phyloP scores from a whole-genome alignment of 2,888 invertebrate genomes.

The Drosophila bunnanda region DNA sequence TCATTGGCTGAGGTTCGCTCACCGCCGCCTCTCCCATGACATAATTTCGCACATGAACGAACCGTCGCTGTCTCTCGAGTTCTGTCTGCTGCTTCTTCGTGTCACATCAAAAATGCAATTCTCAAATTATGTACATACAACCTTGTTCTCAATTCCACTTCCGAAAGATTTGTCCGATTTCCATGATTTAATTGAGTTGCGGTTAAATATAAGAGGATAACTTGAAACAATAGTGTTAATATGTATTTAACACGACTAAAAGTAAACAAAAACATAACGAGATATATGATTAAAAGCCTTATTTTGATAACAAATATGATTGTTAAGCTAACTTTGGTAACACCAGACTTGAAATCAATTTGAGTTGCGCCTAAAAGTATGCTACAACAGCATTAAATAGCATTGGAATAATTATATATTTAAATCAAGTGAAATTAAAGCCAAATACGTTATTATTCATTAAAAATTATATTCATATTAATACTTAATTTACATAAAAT shows the following conservation, averaged over 20 bases:
- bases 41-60: conserved; percentile 63
- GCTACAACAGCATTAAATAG: too few relatives aligned
- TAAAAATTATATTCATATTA: too few relatives aligned
- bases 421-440: too few relatives aligned
- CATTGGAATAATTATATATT: too few relatives aligned
- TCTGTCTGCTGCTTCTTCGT: conserved; percentile 34
- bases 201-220: not conserved
- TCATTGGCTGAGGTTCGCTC: conserved; percentile 14
- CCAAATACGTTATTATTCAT: too few relatives aligned
- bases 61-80: conserved; percentile 21
- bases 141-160: conserved; percentile 36
- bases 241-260: too few relatives aligned
- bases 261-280: too few relatives aligned
- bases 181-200: not conserved
- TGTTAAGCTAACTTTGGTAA: not conserved
- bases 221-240: too few relatives aligned
- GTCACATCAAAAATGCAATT: conserved; percentile 46
- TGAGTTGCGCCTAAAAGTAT: not conserved
- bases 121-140: conserved; percentile 25
- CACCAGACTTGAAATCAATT: not conserved
- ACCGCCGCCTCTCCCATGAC: conserved; percentile 43
- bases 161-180: conserved; percentile 15
- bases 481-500: too few relatives aligned
- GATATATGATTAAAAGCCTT: not conserved
- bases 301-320: not conserved